Base-by-base conservation (phyloP, 2,113 vertebrate genomes). In the Oncorhynchus tshawytscha region DNA sequence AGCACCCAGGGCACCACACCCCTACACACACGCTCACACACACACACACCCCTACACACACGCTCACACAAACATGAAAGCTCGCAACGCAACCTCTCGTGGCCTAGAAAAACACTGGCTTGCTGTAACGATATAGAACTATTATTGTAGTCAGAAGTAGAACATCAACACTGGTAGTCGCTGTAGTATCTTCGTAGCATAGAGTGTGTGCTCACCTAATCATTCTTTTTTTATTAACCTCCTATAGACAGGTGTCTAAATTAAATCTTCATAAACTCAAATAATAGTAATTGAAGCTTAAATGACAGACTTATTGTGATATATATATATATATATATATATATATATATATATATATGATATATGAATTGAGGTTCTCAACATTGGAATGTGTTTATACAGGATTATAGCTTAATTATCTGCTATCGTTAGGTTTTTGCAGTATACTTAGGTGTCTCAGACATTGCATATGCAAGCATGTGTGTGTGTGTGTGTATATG, bases 221-320 rank as follows among this genome's bases (percentile, higher is more conserved):
- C 5, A 7, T 34, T 7, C 0, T 34, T 34, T 34, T 34, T 7
- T 34, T 34, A 8, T 31, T 27, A 27, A 34, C 78, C 39, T 49
- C 88, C 86, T 76, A 75, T 69, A 73, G 82, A 86, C 83, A 91
- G 89, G 88, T 87, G 88, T 89, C 90, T 89, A 86, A 89, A 88
- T 91, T 88, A 93, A 91, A 90, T 88, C 85, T 91, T 92, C 84
- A 92, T 92, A 89, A 89, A 81, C 86, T 84, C 67, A 69, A 81
- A 87, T 72, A 77, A 86, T 90, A 90, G 91, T 91, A 89, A 89
- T 78, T 82, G 74, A 45, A 45, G 11, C 39, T 11, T 45, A 90
- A 90, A 90, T 76, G 82, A 89, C 81, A 8, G 34, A 84, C 88
- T 91, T 72, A 57, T 83, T 84, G 79, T 90, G 75, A 77, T 86